Evolutionary conservation across 2,113 vertebrate genomes (phyloP).

Genomic region (Upupa epops): DNA sequence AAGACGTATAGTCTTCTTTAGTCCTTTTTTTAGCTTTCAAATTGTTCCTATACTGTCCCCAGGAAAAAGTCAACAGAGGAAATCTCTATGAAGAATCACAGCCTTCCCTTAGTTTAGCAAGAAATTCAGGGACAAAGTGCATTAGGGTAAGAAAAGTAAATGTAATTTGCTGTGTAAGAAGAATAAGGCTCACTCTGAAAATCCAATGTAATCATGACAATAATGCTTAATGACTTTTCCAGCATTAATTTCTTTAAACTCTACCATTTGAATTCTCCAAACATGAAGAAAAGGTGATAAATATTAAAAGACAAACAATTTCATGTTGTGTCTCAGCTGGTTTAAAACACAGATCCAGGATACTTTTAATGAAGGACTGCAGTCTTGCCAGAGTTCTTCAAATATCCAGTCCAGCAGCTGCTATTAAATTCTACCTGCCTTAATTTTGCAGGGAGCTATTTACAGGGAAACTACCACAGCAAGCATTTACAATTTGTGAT

Average conservation of each 20-base stretch:
- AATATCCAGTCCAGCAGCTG: background rate
- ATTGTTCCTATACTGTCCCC: background rate
- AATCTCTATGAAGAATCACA: background rate
- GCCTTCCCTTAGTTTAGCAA: background rate
- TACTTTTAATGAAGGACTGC: background rate
- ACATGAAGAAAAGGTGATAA: constrained; percentile 6
- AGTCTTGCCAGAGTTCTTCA: background rate
- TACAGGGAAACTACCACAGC: constrained; percentile 35
- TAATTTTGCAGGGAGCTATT: background rate
- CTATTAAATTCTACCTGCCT: constrained; percentile 1
- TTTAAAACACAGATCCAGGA: background rate
- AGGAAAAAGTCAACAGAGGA: background rate
- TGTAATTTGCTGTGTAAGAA: background rate
- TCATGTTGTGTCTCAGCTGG: background rate
- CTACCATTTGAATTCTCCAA: constrained; percentile 9
- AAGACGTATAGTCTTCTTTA: background rate
- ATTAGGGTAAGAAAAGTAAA: constrained; percentile 10
- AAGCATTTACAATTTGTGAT: constrained; percentile 8
- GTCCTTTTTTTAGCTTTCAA: background rate
- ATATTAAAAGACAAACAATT: background rate
- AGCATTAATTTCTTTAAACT: constrained; percentile 30
- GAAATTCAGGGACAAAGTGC: background rate
- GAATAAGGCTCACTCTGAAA: background rate
- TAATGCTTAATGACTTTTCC: constrained; percentile 13
- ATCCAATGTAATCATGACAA: background rate